Base-by-base conservation (phyloP, 35 echinoderm and acorn worm genomes). In the Holothuria glaberrima region DNA sequence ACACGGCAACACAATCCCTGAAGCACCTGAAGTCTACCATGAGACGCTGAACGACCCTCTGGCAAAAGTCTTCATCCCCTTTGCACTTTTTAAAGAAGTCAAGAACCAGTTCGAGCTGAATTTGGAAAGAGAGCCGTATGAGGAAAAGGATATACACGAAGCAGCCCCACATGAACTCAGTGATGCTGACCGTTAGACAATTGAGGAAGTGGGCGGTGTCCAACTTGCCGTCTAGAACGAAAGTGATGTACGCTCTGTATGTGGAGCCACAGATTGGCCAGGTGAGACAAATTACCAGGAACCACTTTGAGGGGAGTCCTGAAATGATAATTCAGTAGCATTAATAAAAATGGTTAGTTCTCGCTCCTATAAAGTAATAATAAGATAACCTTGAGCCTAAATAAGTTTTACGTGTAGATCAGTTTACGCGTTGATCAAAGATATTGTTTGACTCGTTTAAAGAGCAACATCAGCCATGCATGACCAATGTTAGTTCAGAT, bases 1-100 rank as follows among this genome's bases (percentile, higher is more conserved):
- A 58, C n/a, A 45, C 22, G 57, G 46, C 46, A 32, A 82, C 79
- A 58, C 79, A 82, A 7, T 82, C 16, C 24, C n/a, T 36, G 38
- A 58, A 82, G 27, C 79, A 82, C 22, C 57, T 82, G 38, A 82
- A 82, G 38, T 82, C 79, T 10, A 82, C 48, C 79, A 82, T n/a
- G 1, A 32, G 22, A 7, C 79, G 79, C 38, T 24, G 19, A 54
- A 82, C 57, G 6, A 82, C 22, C 38, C 31, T 28, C n/a, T 82
- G 79, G 48, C 79, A 82, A 32, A 82, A 50, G 21, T 57, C 48
- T 4, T 22, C 57, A 19, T 60, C 16, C 21, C 76, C 76, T 58
- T 81, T 26, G 22, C 38, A 82, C 19, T 21, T 27, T 14, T 58
- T 36, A 32, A 82, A 13, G 5, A 82, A 58, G 0, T 60, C 30